Percentiles rank a stretch among this genome's conserved stretches.
Evolutionary conservation across 2,797 vertebrate species (phyloP).

Genomic region (Natrix natrix): DNA sequence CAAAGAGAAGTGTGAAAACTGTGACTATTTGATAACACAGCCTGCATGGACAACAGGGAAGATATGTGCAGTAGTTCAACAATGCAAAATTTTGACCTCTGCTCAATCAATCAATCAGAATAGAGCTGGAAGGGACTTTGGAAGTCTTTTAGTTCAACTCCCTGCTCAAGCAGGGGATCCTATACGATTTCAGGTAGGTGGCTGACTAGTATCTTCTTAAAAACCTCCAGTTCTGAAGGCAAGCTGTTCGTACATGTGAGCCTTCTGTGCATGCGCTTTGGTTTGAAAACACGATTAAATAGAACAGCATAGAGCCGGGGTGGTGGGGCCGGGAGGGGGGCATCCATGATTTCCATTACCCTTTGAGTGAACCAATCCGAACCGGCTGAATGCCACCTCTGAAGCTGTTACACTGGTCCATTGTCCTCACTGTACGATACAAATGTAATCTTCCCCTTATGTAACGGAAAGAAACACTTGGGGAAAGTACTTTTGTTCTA

Average conservation of each 20-base stretch:
- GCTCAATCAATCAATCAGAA: not conserved
- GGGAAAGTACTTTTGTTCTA: not conserved
- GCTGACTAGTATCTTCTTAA: not conserved
- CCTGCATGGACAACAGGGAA: not conserved
- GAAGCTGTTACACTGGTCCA: not conserved
- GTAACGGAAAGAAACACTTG: not conserved
- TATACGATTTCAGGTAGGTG: not conserved
- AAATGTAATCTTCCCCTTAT: not conserved
- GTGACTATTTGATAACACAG: not conserved
- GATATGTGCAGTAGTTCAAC: not conserved
- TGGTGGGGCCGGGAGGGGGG: no score
- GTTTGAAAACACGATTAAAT: no score
- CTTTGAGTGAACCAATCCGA: no score
- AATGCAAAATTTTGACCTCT: not conserved
- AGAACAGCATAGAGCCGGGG: no score
- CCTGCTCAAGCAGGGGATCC: not conserved
- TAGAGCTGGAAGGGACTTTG: not conserved
- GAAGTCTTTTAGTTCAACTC: not conserved
- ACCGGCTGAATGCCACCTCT: no score
- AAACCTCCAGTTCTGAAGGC: not conserved
- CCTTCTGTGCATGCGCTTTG: no score
- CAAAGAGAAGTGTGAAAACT: not conserved
- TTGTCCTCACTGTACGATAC: not conserved
- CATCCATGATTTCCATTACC: no score
- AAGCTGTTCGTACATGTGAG: not conserved